These are phyloP conservation scores for Peromyscus leucopus DNA, from an alignment of 2,113 vertebrate genomes.

Conservation along the genomic window DNA sequence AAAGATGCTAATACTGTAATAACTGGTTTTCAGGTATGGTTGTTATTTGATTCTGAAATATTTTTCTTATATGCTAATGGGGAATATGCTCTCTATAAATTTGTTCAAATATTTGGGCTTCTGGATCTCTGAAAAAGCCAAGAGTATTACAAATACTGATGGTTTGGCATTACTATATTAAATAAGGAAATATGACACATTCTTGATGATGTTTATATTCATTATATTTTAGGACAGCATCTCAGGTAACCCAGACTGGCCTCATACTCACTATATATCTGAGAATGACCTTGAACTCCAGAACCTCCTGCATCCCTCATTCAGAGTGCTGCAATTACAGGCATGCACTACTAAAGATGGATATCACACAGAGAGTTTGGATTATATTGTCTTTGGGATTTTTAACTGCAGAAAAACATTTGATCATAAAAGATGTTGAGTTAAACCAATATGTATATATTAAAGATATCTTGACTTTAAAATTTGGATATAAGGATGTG, in stretches of 20 bases:
- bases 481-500: too few species aligned
- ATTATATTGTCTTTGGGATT: too few species aligned
- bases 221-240: neutral
- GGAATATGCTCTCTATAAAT: neutral
- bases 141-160: neutral
- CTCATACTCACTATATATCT: neutral
- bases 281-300: neutral
- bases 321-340: neutral
- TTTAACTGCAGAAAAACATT: too few species aligned
- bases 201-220: slow-evolving; percentile 17
- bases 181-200: neutral
- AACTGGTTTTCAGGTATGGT: neutral
- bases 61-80: slow-evolving; percentile 37
- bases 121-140: neutral
- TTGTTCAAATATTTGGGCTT: neutral
- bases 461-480: too few species aligned
- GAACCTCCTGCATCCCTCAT: neutral
- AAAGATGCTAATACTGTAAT: neutral
- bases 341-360: too few species aligned
- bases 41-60: slow-evolving; percentile 60
- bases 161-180: slow-evolving; percentile 20
- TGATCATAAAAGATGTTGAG: too few species aligned
- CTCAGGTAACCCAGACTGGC: neutral
- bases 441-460: too few species aligned
- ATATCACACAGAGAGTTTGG: too few species aligned